phyloP scores from a whole-genome alignment of 92 coral and sea anemone genomes.

The Actinernus sp. region DNA sequence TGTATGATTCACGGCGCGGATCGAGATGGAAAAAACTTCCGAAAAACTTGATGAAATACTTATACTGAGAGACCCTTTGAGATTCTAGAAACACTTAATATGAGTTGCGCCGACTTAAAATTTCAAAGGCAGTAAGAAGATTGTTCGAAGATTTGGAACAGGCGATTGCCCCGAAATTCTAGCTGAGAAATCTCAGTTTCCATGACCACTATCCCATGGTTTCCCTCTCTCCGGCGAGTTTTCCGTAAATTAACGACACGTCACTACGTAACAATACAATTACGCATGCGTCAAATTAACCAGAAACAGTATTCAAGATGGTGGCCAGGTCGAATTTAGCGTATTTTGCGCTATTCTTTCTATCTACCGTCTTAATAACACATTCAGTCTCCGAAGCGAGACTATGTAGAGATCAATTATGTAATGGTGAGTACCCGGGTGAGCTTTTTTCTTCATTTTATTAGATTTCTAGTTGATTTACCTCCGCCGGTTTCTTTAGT shows the following conservation, averaged over 20 bases:
- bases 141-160: too few species aligned
- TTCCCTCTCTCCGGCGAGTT: too few species aligned
- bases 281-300: slow-evolving; percentile 69
- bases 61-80: too few species aligned
- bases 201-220: too few species aligned
- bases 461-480: background rate
- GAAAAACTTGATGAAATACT: too few species aligned
- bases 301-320: slow-evolving; percentile 54
- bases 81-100: too few species aligned
- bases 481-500: slow-evolving; percentile 18
- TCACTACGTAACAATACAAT: slow-evolving; percentile 75
- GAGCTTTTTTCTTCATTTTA: background rate
- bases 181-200: too few species aligned
- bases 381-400: slow-evolving; percentile 55
- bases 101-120: too few species aligned
- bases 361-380: slow-evolving; percentile 53
- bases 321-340: slow-evolving; percentile 64
- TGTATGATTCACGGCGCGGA: too few species aligned
- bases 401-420: slow-evolving; percentile 50
- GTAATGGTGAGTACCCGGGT: slow-evolving; percentile 38
- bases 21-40: too few species aligned
- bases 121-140: too few species aligned
- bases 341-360: slow-evolving; percentile 53
- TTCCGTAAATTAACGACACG: slow-evolving; percentile 84
- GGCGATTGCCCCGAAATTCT: too few species aligned